These are phyloP conservation scores for Drosophila mulleri DNA, from an alignment of 2,888 invertebrate species.

Conservation along the genomic window DNA sequence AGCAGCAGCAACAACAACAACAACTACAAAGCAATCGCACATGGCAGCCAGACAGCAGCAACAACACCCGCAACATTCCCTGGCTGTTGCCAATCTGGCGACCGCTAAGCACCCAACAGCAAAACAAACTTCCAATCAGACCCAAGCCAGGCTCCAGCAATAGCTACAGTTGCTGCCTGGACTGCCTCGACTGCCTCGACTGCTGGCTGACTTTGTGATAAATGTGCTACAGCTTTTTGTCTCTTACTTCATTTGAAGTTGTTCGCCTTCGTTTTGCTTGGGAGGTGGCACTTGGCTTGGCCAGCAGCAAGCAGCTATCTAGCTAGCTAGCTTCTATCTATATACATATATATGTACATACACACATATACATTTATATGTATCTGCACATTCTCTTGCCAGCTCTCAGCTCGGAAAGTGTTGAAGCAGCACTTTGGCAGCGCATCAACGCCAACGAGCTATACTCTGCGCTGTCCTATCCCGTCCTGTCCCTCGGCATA, in stretches of 20 bases:
- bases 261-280: conserved; percentile 15
- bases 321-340: conserved; percentile 1
- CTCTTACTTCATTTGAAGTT: conserved; percentile 78
- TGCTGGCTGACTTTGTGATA: conserved; percentile 75
- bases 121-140: conserved; percentile 80
- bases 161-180: conserved; percentile 18
- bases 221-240: conserved; percentile 80
- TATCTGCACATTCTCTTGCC: neutral
- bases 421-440: conserved; percentile 80
- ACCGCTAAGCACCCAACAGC: conserved; percentile 79
- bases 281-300: conserved; percentile 21
- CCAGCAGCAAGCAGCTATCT: conserved; percentile 14
- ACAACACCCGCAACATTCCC: neutral
- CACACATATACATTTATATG: neutral
- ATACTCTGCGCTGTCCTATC: conserved; percentile 29
- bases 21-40: conserved; percentile 49
- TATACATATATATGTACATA: neutral
- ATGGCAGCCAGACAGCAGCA: conserved; percentile 39
- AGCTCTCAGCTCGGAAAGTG: conserved; percentile 65
- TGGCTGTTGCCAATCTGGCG: conserved; percentile 48
- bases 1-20: conserved; percentile 53
- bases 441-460: conserved; percentile 73
- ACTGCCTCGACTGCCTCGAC: conserved; percentile 39
- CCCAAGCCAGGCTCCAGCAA: conserved; percentile 60
- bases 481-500: conserved; percentile 57